phyloP scores from a whole-genome alignment of 2,888 invertebrate genomes.

The Conops quadrifasciatus region DNA sequence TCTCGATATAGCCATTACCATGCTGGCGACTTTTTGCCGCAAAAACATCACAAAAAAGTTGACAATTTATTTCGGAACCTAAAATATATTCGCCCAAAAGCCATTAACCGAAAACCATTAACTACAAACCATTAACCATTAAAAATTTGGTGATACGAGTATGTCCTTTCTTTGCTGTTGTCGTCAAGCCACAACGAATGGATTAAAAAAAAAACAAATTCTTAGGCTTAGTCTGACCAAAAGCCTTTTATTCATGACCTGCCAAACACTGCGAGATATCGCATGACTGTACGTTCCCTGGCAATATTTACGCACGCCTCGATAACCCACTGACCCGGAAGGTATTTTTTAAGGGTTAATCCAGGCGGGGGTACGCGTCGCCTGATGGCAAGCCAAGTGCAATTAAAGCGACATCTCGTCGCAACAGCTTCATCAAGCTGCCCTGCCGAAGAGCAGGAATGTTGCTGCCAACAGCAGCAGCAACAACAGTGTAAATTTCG shows the following conservation, averaged over 20 bases:
- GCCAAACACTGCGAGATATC: background rate
- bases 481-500: constrained; percentile 11
- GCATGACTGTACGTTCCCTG: background rate
- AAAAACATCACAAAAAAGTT: too few relatives aligned
- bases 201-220: background rate
- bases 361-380: background rate
- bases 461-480: background rate
- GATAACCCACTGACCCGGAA: constrained; percentile 21
- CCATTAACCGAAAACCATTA: too few relatives aligned
- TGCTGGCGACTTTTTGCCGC: too few relatives aligned
- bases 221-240: background rate
- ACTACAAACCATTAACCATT: too few relatives aligned
- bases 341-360: constrained; percentile 19
- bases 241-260: background rate
- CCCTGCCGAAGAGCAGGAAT: background rate
- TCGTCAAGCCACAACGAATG: background rate
- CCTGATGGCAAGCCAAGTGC: background rate
- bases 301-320: background rate
- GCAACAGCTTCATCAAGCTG: background rate
- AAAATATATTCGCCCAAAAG: too few relatives aligned
- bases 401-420: constrained; percentile 21
- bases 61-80: too few relatives aligned
- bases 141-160: too few relatives aligned
- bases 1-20: too few relatives aligned
- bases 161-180: background rate